Evolutionary conservation across 1,140 invertebrate species (phyloP).

Genomic region (Nixonia krombeini): DNA sequence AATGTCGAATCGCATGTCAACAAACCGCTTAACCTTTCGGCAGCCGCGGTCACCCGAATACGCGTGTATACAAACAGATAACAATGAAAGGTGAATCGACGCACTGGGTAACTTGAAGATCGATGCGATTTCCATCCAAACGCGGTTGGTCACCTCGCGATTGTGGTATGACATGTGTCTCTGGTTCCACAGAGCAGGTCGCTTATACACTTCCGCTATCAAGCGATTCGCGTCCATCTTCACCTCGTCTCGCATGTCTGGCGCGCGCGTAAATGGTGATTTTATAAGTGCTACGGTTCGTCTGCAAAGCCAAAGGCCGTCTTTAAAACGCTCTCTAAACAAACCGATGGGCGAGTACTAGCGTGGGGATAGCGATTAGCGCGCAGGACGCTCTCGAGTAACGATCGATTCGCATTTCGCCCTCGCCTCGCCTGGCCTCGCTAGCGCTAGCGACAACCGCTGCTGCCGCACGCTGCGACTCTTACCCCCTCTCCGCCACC

Average conservation of each 20-base stretch:
- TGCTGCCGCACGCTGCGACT: constrained; percentile 6
- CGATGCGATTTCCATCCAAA: constrained; percentile 68
- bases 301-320: no score
- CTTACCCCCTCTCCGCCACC: not conserved
- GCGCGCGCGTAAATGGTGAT: not conserved
- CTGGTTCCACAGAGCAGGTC: constrained; percentile 68
- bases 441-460: constrained; percentile 59
- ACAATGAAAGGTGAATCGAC: constrained; percentile 29
- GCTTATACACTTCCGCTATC: constrained; percentile 67
- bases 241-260: constrained; percentile 60
- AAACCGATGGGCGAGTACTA: constrained; percentile 62
- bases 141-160: constrained; percentile 64
- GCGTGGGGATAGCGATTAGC: constrained; percentile 66
- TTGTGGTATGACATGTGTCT: constrained; percentile 67
- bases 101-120: constrained; percentile 68
- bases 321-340: no score
- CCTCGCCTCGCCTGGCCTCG: constrained; percentile 46
- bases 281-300: no score
- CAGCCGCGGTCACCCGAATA: no score
- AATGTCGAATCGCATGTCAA: no score
- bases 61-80: no score
- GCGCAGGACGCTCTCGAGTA: constrained; percentile 64
- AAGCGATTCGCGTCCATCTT: constrained; percentile 68
- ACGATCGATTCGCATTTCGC: constrained; percentile 66
- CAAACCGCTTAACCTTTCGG: no score